Evolutionary conservation across 2,113 vertebrate genomes (phyloP).

Genomic region (Isichthys henryi): DNA sequence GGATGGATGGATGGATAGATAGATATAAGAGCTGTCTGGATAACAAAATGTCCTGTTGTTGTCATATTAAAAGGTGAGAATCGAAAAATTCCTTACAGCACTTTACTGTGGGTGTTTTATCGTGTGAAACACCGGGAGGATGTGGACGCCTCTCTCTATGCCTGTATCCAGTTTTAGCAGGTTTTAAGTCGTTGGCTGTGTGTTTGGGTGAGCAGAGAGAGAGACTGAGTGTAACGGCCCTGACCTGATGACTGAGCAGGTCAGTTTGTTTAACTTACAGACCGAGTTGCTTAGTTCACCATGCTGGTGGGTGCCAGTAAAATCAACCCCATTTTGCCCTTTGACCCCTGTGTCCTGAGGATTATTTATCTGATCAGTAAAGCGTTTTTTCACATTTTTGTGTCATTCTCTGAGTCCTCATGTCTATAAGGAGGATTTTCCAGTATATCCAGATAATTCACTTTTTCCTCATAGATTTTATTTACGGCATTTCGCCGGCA

Average conservation of each 20-base stretch:
- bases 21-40: not conserved
- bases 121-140: not conserved
- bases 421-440: not conserved
- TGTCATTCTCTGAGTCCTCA: not conserved
- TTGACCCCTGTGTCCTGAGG: not conserved
- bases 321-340: not conserved
- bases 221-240: not conserved
- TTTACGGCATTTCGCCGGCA: not conserved
- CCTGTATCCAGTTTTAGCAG: not conserved
- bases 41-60: not conserved
- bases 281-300: not conserved
- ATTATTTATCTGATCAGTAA: not conserved
- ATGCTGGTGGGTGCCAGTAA: not conserved
- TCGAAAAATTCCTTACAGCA: not conserved
- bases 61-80: not conserved
- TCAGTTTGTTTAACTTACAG: not conserved
- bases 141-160: not conserved
- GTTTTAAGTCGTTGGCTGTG: not conserved
- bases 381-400: not conserved
- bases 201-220: not conserved
- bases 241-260: not conserved
- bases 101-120: not conserved
- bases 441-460: not conserved
- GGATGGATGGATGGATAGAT: not conserved
- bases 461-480: not conserved